Evolutionary conservation across 2,113 vertebrate species (phyloP).

Genomic region (Cynoglossus semilaevis): DNA sequence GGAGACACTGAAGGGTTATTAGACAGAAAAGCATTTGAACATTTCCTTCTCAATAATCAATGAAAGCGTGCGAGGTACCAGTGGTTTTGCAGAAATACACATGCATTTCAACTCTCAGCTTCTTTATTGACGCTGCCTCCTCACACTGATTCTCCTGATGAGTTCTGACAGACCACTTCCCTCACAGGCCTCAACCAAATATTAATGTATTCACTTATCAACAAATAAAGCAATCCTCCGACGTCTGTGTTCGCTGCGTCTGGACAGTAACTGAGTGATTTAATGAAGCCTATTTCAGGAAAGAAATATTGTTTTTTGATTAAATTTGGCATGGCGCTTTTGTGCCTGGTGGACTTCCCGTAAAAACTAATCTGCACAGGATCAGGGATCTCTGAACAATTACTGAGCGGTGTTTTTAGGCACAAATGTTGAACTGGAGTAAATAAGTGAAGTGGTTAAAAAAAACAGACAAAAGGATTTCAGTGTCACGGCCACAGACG

Average conservation of each 20-base stretch:
- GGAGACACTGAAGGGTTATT: neutral
- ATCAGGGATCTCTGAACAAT: neutral
- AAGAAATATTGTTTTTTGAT: neutral
- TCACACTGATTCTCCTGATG: constrained; percentile 7
- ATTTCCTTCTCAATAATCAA: neutral
- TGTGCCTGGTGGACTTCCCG: neutral
- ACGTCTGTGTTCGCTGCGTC: neutral
- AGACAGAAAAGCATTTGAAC: neutral
- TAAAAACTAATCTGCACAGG: neutral
- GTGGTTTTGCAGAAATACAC: neutral
- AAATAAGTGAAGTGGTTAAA: too few relatives aligned
- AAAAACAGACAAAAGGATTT: too few relatives aligned
- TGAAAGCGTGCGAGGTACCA: neutral
- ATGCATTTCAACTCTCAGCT: neutral
- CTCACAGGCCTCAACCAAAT: neutral
- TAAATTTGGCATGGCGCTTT: neutral
- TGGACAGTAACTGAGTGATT: neutral
- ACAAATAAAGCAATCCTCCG: neutral
- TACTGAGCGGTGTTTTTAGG: too few relatives aligned
- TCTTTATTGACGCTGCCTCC: constrained; percentile 1
- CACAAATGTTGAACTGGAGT: too few relatives aligned
- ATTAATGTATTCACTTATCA: constrained; percentile 5
- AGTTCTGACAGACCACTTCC: neutral
- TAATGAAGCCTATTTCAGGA: neutral
- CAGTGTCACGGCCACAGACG: too few relatives aligned